phyloP scores from a whole-genome alignment of 2,797 vertebrate genomes.

The Phataginus tricuspis region DNA sequence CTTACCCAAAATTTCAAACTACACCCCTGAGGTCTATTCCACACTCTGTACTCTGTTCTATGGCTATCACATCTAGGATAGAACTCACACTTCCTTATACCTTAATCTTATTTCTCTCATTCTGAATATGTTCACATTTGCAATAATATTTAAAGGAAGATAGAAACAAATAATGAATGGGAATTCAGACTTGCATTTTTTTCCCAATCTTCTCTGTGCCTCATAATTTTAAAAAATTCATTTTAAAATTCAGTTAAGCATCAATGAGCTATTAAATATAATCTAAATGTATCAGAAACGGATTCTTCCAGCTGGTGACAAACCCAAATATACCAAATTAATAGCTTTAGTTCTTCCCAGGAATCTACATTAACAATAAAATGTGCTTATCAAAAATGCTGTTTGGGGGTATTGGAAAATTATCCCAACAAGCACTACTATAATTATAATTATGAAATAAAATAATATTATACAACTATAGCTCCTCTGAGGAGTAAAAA shows the following conservation, averaged over 20 bases:
- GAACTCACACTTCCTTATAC: not conserved
- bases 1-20: not conserved
- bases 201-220: not conserved
- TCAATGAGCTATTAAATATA: conserved; percentile 51
- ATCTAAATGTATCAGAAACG: conserved; percentile 54
- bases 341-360: conserved; percentile 2
- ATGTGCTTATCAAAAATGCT: conserved; percentile 31
- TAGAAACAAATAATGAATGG: conserved; percentile 26
- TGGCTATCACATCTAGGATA: not conserved
- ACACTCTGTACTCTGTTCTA: not conserved
- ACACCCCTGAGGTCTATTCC: not conserved
- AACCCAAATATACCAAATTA: conserved; percentile 19
- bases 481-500: not conserved
- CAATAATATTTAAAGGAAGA: conserved; percentile 28
- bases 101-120: not conserved
- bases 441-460: conserved; percentile 57
- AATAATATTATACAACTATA: conserved; percentile 29
- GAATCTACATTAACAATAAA: conserved; percentile 40
- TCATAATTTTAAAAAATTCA: conserved; percentile 51
- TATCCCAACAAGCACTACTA: not conserved
- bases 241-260: conserved; percentile 45
- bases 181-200: not conserved
- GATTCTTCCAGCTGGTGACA: conserved; percentile 36
- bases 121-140: not conserved
- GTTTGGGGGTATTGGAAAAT: not conserved